A percentile compares a stretch with the other conserved stretches of the same genome.
Evolutionary conservation across 2,113 vertebrate species (phyloP).

Genomic region (Bothrops jararaca): DNA sequence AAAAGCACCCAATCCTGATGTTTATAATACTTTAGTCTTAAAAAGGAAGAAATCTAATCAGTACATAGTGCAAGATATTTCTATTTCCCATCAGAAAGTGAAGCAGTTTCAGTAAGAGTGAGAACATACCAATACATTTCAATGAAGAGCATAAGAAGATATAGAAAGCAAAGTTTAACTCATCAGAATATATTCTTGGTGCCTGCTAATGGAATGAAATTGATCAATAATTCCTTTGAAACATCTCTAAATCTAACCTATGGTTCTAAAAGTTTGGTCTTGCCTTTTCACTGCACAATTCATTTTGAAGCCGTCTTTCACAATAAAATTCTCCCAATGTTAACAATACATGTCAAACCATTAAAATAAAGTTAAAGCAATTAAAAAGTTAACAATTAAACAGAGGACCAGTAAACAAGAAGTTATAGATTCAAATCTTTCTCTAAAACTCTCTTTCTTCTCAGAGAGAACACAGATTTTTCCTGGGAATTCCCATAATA

Average conservation of each 20-base stretch:
- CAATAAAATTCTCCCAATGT: background rate
- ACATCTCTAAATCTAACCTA: background rate
- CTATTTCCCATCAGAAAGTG: slow-evolving; percentile 3
- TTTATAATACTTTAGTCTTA: background rate
- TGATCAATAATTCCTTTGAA: background rate
- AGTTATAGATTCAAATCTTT: background rate
- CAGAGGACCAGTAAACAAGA: background rate
- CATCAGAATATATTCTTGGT: background rate
- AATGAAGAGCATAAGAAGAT: background rate
- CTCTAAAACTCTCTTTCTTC: background rate
- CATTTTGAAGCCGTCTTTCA: background rate
- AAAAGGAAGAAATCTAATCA: slow-evolving; percentile 19
- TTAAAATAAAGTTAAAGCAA: background rate
- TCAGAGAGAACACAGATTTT: background rate
- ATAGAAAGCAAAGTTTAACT: background rate
- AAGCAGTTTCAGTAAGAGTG: background rate
- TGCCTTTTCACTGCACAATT: background rate
- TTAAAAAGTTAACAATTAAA: background rate
- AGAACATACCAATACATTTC: background rate
- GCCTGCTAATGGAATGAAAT: background rate
- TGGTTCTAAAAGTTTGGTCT: background rate
- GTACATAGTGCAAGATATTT: background rate
- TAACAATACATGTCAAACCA: background rate
- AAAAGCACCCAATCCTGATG: accelerated
- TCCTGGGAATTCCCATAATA: slow-evolving; percentile 10